Base-by-base conservation (phyloP, 2,888 invertebrate genomes). In the Eilema griseolum region DNA sequence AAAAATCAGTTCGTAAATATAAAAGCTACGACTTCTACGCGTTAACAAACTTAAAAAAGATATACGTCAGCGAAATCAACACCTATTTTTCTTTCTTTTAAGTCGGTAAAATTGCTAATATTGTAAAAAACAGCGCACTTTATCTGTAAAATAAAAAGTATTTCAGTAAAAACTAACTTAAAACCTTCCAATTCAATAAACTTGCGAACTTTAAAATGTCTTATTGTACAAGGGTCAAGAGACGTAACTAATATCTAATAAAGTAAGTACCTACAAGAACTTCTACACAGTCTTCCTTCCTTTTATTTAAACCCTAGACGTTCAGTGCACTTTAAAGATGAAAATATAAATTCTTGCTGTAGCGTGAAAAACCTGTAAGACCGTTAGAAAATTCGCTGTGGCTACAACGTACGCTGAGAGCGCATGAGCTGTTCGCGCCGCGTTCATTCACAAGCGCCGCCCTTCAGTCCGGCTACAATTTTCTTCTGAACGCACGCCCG, bases 401-500 rank as follows among this genome's bases (percentile, higher is more conserved):
- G 81, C 70, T 74, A 74, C 75, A 71, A 74, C 69, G 31, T 37
- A 37, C 33, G 12, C 33, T 37, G 75, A 87, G 81, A 81, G 92
- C 92, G 92, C 94, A 94, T 93, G 93, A 90, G 85, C 90, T 83
- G 73, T 78, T 84, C 79, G 77, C 79, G 80, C 76, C 79, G 74
- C 83, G 81, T 87, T 85, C 92, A 92, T 92, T 92, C 89, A 92
- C 86, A 80, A 85, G 84, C 86, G 85, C 84, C 90, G 84, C 88
- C 87, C 90, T 92, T 88, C 93, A 94, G 94, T 94, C 86, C 87
- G 86, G 76, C 90, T 91, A 90, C 88, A 92, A 90, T 87, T 86
- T 84, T 86, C 87, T 80, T 86, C 84, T 78, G 90, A 85, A 83
- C 90, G 91, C 91, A 89, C 94, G 94, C 90, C 83, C 88, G 87